These are phyloP conservation scores for Plemyria rubiginata DNA, from an alignment of 2,888 invertebrate genomes.

Conservation along the genomic window DNA sequence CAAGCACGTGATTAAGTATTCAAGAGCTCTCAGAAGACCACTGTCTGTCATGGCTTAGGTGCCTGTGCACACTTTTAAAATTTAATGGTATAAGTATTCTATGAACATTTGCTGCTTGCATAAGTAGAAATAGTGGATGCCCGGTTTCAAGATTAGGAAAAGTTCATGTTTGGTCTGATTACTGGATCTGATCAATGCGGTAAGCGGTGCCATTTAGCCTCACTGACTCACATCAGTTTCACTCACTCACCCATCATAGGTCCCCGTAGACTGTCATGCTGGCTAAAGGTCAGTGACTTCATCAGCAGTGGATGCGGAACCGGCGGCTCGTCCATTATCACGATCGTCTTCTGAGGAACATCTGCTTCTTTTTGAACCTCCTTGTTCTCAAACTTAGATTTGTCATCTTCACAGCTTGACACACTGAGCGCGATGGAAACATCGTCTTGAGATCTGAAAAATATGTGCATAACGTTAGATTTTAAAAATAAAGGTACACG, in stretches of 20 bases:
- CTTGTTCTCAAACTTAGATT: conserved; percentile 70
- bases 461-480: neutral
- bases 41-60: too few species aligned
- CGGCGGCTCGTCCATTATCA: conserved; percentile 74
- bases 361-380: conserved; percentile 58
- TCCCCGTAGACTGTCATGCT: conserved; percentile 72
- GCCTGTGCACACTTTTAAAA: too few species aligned
- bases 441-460: conserved; percentile 78
- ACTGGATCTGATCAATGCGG: too few species aligned
- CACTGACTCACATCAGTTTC: too few species aligned
- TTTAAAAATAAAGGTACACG: neutral
- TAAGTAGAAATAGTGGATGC: too few species aligned
- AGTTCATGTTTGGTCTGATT: too few species aligned
- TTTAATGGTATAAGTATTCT: too few species aligned
- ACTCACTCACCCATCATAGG: conserved; percentile 74
- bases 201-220: too few species aligned
- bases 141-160: too few species aligned
- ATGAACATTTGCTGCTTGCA: too few species aligned
- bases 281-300: conserved; percentile 78
- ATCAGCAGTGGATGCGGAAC: conserved; percentile 78
- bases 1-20: too few species aligned
- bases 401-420: conserved; percentile 81
- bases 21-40: too few species aligned
- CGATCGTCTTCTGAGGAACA: conserved; percentile 71
- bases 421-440: conserved; percentile 79